A percentile compares a stretch with the other conserved stretches of the same genome.
Evolutionary conservation across 2,113 vertebrate species (phyloP).

Genomic region (Sylvia atricapilla): DNA sequence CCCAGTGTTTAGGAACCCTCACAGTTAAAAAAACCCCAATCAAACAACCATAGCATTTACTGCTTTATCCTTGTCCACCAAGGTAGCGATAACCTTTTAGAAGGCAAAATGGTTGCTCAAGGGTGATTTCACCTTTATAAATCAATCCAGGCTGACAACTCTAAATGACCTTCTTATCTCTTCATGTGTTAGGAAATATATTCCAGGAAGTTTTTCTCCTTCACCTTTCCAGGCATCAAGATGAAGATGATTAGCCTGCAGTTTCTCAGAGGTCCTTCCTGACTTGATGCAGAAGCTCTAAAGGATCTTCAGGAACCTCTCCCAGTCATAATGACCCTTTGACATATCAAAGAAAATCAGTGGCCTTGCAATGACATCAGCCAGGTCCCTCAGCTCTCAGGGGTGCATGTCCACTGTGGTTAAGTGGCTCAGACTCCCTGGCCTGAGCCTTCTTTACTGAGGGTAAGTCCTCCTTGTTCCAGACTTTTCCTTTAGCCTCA

Average conservation of each 20-base stretch:
- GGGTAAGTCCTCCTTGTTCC: neutral
- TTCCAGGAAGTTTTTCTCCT: neutral
- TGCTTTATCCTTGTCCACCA: neutral
- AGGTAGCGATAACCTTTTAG: neutral
- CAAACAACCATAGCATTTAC: neutral
- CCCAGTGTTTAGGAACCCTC: neutral
- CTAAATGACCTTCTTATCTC: neutral
- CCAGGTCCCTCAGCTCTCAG: neutral
- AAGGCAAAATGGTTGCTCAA: neutral
- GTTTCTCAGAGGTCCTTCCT: neutral
- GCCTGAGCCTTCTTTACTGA: neutral
- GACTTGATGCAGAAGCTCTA: neutral
- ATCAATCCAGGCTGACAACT: neutral
- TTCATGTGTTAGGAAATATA: neutral
- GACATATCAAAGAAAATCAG: neutral
- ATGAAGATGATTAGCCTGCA: neutral
- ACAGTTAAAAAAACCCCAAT: neutral
- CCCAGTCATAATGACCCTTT: neutral
- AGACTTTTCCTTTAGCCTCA: neutral
- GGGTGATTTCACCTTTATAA: neutral
- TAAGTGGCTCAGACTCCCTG: neutral
- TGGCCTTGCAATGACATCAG: neutral
- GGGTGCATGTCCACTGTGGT: neutral
- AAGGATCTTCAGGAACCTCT: neutral
- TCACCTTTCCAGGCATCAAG: neutral